Percentiles rank a stretch among this genome's conserved stretches.
phyloP scores from a whole-genome alignment of 2,888 invertebrate genomes.

The Hydrotaea diabolus region DNA sequence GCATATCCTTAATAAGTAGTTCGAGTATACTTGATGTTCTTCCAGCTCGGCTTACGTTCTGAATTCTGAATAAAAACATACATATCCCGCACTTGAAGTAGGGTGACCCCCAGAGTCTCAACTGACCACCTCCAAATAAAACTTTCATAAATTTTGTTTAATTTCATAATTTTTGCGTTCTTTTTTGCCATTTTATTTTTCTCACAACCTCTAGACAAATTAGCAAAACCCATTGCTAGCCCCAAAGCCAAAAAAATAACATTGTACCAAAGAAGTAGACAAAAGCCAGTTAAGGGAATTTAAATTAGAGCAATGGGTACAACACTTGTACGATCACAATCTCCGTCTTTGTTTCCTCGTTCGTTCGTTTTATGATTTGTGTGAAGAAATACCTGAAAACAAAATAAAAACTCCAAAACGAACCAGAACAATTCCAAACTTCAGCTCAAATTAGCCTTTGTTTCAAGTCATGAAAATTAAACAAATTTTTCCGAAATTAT shows the following conservation, averaged over 20 bases:
- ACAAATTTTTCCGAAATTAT: neutral
- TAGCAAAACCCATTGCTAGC: neutral
- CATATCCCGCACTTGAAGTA: no score
- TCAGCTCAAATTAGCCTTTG: neutral
- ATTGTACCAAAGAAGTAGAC: neutral
- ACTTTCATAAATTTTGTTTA: neutral
- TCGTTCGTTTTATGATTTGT: neutral
- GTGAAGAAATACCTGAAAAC: no score
- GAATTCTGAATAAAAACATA: no score
- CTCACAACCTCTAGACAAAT: neutral
- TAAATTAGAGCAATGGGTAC: neutral
- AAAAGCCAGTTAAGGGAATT: neutral
- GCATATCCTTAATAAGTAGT: no score
- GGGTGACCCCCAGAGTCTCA: no score
- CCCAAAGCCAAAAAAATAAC: neutral
- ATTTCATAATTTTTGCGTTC: conserved; percentile 3
- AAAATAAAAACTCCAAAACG: no score
- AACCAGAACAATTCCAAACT: neutral
- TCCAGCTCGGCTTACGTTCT: no score
- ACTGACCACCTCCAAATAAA: no score
- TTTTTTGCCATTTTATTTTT: conserved; percentile 1
- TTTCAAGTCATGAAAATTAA: neutral
- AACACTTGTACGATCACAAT: neutral
- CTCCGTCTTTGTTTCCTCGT: neutral
- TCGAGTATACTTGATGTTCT: no score